phyloP scores from a whole-genome alignment of 2,113 vertebrate genomes.

The Oncorhynchus masou region DNA sequence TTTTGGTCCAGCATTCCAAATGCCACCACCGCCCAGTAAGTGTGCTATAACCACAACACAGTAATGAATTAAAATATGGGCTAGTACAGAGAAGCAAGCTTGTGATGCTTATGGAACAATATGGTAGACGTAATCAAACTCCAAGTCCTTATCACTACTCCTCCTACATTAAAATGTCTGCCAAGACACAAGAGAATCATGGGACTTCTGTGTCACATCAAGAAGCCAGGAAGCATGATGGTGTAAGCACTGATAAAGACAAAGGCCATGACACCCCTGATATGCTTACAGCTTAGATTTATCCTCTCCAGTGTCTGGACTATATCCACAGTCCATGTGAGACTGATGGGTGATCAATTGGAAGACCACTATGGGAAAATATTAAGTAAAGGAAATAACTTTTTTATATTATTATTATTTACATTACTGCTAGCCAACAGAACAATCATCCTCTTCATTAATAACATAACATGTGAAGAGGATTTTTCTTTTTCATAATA shows the following conservation, averaged over 20 bases:
- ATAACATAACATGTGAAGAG: too few relatives aligned
- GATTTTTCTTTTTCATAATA: too few relatives aligned
- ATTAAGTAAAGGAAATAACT: too few relatives aligned
- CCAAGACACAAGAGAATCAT: constrained; percentile 68
- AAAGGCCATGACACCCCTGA: constrained; percentile 46
- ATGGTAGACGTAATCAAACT: constrained; percentile 37
- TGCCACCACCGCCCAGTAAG: too few relatives aligned
- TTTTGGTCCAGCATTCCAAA: constrained; percentile 7
- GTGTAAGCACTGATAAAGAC: constrained; percentile 52
- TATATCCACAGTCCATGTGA: constrained; percentile 34
- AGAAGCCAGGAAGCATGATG: neutral
- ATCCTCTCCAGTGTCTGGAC: constrained; percentile 55
- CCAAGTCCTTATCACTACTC: constrained; percentile 56
- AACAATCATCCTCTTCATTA: too few relatives aligned
- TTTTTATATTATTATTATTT: too few relatives aligned
- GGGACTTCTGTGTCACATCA: constrained; percentile 44
- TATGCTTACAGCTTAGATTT: constrained; percentile 38
- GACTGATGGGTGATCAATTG: neutral
- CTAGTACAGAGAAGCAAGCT: neutral
- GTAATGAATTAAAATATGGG: neutral
- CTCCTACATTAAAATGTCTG: constrained; percentile 70
- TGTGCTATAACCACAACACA: neutral
- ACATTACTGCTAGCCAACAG: too few relatives aligned
- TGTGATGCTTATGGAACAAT: constrained; percentile 19
- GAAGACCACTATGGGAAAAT: too few relatives aligned